phyloP scores from a whole-genome alignment of 2,888 invertebrate species.

The Dolomedes plantarius region DNA sequence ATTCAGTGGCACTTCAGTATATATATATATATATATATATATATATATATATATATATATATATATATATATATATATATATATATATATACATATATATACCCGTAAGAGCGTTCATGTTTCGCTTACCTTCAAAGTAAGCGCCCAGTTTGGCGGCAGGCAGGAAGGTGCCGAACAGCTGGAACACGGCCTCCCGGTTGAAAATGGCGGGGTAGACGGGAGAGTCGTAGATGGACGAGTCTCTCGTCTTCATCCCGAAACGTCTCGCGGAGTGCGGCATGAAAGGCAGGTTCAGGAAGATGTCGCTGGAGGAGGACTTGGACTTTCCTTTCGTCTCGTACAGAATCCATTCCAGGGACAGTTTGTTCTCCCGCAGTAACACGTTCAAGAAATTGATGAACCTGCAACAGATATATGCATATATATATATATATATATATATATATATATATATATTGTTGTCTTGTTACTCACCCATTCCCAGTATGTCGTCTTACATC shows the following conservation, averaged over 20 bases:
- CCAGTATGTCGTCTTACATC: too few species aligned
- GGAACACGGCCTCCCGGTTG: not conserved
- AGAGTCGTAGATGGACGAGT: conserved; percentile 15
- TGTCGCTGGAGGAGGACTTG: not conserved
- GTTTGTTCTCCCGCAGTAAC: not conserved
- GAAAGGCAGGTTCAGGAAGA: conserved; percentile 23
- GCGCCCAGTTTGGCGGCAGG: not conserved
- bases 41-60: too few species aligned
- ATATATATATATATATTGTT: too few species aligned
- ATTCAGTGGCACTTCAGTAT: too few species aligned
- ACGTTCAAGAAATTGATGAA: conserved; percentile 14
- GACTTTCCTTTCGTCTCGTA: conserved; percentile 23
- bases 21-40: too few species aligned
- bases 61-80: too few species aligned
- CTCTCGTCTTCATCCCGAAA: conserved; percentile 7
- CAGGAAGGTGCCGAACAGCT: conserved; percentile 27
- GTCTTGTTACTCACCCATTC: too few species aligned
- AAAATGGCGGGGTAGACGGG: conserved; percentile 25
- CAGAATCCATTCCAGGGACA: conserved; percentile 28
- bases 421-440: not conserved
- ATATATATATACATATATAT: too few species aligned
- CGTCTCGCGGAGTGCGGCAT: conserved; percentile 18
- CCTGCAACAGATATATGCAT: conserved; percentile 21
- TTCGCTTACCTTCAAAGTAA: conserved; percentile 49
- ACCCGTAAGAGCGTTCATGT: too few species aligned